phyloP scores from a whole-genome alignment of 2,113 vertebrate species.

The Dryoscopus gambensis region DNA sequence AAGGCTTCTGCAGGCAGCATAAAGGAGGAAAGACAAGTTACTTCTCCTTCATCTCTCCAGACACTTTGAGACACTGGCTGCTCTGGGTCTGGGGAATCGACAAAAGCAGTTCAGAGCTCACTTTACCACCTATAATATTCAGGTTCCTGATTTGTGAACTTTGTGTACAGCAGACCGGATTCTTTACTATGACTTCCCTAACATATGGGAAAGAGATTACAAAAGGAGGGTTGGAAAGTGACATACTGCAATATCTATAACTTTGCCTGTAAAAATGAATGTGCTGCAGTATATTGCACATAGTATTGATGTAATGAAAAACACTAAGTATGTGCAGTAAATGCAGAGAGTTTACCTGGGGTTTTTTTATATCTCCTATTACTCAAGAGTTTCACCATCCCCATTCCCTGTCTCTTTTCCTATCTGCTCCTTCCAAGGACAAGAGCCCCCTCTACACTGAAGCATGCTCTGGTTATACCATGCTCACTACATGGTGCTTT shows the following conservation, averaged over 20 bases:
- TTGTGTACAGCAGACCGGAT: background rate
- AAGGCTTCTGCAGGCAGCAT: background rate
- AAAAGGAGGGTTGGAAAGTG: background rate
- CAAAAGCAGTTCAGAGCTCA: background rate
- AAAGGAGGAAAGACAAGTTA: background rate
- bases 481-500: background rate
- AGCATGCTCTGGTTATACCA: background rate
- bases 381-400: background rate
- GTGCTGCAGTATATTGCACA: background rate
- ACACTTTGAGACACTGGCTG: background rate
- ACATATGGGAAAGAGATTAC: background rate
- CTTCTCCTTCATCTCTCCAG: background rate
- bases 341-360: background rate
- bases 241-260: background rate
- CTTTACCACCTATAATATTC: background rate
- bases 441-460: background rate
- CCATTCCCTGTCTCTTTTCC: background rate
- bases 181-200: background rate
- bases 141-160: background rate
- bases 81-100: background rate
- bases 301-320: background rate
- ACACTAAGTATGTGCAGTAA: accelerated
- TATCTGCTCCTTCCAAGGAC: background rate
- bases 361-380: background rate
- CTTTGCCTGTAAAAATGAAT: background rate